A percentile compares a stretch with the other conserved stretches of the same genome.
Conservation (phyloP, 2,113 vertebrate species). For the Scalopus aquaticus region DNA sequence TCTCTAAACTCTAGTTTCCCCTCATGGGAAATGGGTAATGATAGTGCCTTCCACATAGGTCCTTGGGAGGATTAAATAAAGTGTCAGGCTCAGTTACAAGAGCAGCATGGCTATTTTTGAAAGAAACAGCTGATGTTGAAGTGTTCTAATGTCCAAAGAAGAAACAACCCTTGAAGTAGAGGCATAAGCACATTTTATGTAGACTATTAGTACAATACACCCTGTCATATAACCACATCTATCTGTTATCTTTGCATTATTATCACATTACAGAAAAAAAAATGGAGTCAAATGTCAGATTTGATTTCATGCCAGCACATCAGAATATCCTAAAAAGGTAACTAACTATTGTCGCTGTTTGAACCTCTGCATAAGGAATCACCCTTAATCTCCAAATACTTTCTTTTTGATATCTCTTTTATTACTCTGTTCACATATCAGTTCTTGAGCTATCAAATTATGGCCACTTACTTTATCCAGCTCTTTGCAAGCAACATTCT, state of each 20-base stretch:
- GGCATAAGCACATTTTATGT: constrained; percentile 60
- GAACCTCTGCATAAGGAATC: neutral
- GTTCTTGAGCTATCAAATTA: neutral
- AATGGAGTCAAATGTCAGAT: constrained; percentile 38
- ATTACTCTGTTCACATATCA: neutral
- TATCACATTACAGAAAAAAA: constrained; percentile 54
- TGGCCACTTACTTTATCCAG: neutral
- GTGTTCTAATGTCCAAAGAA: constrained; percentile 47
- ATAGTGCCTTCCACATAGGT: neutral
- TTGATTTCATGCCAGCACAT: constrained; percentile 50
- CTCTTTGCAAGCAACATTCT: neutral
- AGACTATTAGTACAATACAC: constrained; percentile 51
- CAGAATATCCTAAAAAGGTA: constrained; percentile 61
- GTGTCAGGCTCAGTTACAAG: neutral
- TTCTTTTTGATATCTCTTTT: neutral
- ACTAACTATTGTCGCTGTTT: constrained; percentile 38
- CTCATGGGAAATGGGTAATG: neutral
- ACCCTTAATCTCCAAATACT: neutral
- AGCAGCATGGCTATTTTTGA: neutral
- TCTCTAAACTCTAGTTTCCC: neutral
- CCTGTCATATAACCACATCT: constrained; percentile 66
- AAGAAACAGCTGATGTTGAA: neutral
- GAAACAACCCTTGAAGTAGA: constrained; percentile 60
- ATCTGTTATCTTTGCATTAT: constrained; percentile 76
- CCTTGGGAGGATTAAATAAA: neutral